Evolutionary conservation across 2,888 invertebrate species (phyloP).

Genomic region (Heliconius ethilla): DNA sequence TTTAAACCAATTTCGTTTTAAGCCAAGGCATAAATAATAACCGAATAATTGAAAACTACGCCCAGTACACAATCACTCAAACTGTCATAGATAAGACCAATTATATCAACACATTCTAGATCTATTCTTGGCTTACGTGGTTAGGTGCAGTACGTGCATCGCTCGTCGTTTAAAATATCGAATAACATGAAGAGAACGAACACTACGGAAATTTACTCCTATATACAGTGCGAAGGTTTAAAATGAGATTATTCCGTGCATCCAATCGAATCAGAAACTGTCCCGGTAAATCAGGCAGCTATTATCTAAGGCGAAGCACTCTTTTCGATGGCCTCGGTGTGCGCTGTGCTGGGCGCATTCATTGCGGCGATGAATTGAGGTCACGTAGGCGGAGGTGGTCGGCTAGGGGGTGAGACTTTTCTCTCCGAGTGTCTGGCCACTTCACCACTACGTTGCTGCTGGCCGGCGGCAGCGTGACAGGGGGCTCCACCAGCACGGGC

Average conservation of each 20-base stretch:
- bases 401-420: conserved; percentile 63
- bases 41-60: conserved; percentile 42
- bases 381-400: conserved; percentile 69
- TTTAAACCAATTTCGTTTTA: conserved; percentile 41
- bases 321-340: conserved; percentile 55
- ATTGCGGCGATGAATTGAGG: conserved; percentile 67
- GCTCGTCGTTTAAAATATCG: conserved; percentile 39
- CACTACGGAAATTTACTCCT: conserved; percentile 48
- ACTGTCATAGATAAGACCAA: conserved; percentile 43
- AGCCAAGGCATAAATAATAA: conserved; percentile 35
- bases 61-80: conserved; percentile 50
- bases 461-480: conserved; percentile 68
- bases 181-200: conserved; percentile 33
- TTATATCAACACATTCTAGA: conserved; percentile 44
- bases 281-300: conserved; percentile 59
- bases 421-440: conserved; percentile 68
- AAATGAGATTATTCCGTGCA: conserved; percentile 58
- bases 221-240: conserved; percentile 61
- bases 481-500: conserved; percentile 72
- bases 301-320: conserved; percentile 63
- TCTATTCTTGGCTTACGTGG: conserved; percentile 43
- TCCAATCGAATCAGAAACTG: conserved; percentile 60
- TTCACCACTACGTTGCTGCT: conserved; percentile 69
- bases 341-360: conserved; percentile 50
- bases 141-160: conserved; percentile 42